Evolutionary conservation across 2,113 vertebrate genomes (phyloP).

Genomic region (Phocoena sinus): DNA sequence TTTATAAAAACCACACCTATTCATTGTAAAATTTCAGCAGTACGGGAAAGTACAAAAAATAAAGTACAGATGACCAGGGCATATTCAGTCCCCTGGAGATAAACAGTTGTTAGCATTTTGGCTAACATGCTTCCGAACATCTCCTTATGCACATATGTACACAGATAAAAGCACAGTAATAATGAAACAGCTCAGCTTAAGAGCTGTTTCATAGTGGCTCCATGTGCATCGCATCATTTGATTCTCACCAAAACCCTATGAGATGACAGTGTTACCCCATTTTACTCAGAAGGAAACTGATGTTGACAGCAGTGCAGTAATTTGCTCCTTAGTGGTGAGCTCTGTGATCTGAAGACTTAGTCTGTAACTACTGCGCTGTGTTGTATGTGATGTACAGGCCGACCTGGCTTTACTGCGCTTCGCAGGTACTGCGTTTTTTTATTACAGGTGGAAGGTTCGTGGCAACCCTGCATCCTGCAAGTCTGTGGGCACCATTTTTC

Average conservation of each 20-base stretch:
- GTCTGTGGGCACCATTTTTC: not conserved
- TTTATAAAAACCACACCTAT: not conserved
- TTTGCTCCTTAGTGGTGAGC: not conserved
- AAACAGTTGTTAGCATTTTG: not conserved
- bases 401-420: not conserved
- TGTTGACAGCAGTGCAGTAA: not conserved
- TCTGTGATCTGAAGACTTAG: not conserved
- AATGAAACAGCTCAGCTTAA: accelerated
- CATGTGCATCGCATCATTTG: accelerated
- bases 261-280: not conserved
- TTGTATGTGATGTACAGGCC: not conserved
- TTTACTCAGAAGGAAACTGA: not conserved
- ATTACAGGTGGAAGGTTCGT: not conserved
- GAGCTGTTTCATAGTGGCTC: accelerated
- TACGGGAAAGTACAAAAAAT: not conserved
- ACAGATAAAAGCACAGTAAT: not conserved
- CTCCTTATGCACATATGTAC: accelerated
- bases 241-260: not conserved
- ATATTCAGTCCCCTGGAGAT: not conserved
- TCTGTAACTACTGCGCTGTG: not conserved
- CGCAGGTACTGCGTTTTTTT: not conserved
- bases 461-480: not conserved
- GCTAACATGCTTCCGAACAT: not conserved
- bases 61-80: not conserved
- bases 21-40: not conserved